Base-by-base conservation (phyloP, 2,888 invertebrate species). In the Noctua janthina region DNA sequence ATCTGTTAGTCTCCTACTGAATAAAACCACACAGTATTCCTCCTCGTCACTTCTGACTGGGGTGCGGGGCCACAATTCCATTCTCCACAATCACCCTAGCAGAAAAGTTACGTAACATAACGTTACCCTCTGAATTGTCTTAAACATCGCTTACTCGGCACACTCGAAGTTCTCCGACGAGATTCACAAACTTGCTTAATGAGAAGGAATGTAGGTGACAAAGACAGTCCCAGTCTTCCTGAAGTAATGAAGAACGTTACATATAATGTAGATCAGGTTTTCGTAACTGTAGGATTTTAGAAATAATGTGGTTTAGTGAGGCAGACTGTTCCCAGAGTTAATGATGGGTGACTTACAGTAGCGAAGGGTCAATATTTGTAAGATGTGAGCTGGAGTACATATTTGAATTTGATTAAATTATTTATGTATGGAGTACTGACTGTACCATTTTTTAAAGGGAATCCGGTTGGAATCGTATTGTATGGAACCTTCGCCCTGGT, bases 181-280 rank as follows among this genome's bases (percentile, higher is more conserved):
- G 29, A 78, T 69, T 72, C 78, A 35, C 35, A 49, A 82, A 72
- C 68, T 73, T 79, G n/a, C 73, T 54, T 78, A 82, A 78, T 77
- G 70, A 76, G 59, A 46, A 62, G 0, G 56, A 83, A 83, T 70
- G 77, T 83, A 7, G 59, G 77, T 70, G 77, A 81, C 69, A 56
- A 76, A 70, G 69, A 83, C 11, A 20, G 49, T 49, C 11, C 13
- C 35, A n/a, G 80, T 49, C 17, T 70, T 70, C 56, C 7, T 29
- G 23, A 70, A 76, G n/a, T 70, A 59, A 59, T 59, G 64, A 10
- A 77, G 54, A 83, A 70, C 29, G 66, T 76, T 77, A 23, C 10
- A 39, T 39, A 66, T 35, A 17, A 35, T 23, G 64, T 43, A 66
- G 56, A 62, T n/a, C 5, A 17, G 29, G 29, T 39, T 62, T 74